Conservation (phyloP, 2,888 invertebrate genomes). For the Drosophila ezoana region DNA sequence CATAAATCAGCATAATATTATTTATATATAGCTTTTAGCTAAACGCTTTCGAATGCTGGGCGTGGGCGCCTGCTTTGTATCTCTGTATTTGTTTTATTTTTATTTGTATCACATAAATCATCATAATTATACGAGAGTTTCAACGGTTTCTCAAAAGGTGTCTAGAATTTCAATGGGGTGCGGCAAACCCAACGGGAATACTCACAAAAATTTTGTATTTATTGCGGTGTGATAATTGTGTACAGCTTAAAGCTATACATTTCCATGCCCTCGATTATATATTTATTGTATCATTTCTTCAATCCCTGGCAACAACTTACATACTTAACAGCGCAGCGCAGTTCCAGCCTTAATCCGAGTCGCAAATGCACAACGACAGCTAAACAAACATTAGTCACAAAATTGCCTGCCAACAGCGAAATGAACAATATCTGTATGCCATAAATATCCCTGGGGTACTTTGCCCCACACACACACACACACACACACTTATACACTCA, state of each 20-base stretch:
- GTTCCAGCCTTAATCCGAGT: constrained; percentile 9
- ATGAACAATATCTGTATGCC: constrained; percentile 75
- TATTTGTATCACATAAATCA: constrained; percentile 66
- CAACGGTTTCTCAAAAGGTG: constrained; percentile 50
- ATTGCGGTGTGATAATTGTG: constrained; percentile 11
- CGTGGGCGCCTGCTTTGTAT: constrained; percentile 51
- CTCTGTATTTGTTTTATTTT: constrained; percentile 37
- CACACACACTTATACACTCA: constrained; percentile 9
- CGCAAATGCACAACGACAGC: constrained; percentile 76
- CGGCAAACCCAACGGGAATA: constrained; percentile 30
- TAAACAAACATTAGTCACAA: constrained; percentile 80
- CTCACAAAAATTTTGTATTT: neutral
- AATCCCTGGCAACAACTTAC: constrained; percentile 11
- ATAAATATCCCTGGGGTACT: constrained; percentile 71
- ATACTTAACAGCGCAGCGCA: constrained; percentile 16
- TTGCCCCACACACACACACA: constrained; percentile 11
- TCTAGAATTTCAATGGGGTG: constrained; percentile 62
- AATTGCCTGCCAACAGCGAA: constrained; percentile 77
- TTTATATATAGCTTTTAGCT: constrained; percentile 68
- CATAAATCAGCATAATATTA: constrained; percentile 71
- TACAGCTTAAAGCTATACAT: constrained; percentile 9
- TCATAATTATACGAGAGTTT: constrained; percentile 60
- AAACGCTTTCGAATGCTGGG: constrained; percentile 59
- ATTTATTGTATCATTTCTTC: neutral
- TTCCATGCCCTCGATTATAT: constrained; percentile 11